phyloP scores from a whole-genome alignment of 2,113 vertebrate genomes.

The Cyprinus carpio region DNA sequence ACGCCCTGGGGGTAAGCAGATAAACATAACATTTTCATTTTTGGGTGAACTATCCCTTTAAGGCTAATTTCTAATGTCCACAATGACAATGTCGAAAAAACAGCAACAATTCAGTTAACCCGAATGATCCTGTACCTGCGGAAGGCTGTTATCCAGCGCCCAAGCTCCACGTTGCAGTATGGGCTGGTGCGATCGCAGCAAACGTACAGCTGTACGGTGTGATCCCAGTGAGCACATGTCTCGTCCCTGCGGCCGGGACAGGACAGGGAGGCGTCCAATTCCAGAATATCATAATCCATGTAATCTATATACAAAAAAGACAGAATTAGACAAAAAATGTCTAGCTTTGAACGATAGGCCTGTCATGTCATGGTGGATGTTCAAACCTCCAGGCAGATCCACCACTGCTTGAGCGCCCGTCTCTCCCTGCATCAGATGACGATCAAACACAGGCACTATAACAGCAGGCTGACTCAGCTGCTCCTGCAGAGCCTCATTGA shows the following conservation, averaged over 20 bases:
- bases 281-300: slow-evolving; percentile 62
- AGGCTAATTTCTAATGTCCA: neutral
- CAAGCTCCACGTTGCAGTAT: slow-evolving; percentile 74
- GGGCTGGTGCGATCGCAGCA: slow-evolving; percentile 69
- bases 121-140: slow-evolving; percentile 66
- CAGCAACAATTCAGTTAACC: neutral
- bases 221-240: slow-evolving; percentile 79
- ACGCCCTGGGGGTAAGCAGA: too few species aligned
- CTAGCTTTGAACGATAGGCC: neutral
- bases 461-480: slow-evolving; percentile 64
- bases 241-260: slow-evolving; percentile 74
- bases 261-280: slow-evolving; percentile 75
- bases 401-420: slow-evolving; percentile 70
- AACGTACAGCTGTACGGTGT: slow-evolving; percentile 77
- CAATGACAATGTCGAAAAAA: neutral
- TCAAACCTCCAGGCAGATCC: slow-evolving; percentile 68
- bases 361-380: neutral
- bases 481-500: slow-evolving; percentile 62
- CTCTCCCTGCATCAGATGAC: slow-evolving; percentile 73
- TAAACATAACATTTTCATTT: too few species aligned
- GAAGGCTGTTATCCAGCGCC: slow-evolving; percentile 81
- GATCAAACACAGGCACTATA: slow-evolving; percentile 71
- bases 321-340: neutral
- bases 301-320: slow-evolving; percentile 56
- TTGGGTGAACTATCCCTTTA: too few species aligned